Base-by-base conservation (phyloP, 2,888 invertebrate genomes). In the Halictus quadricinctus region DNA sequence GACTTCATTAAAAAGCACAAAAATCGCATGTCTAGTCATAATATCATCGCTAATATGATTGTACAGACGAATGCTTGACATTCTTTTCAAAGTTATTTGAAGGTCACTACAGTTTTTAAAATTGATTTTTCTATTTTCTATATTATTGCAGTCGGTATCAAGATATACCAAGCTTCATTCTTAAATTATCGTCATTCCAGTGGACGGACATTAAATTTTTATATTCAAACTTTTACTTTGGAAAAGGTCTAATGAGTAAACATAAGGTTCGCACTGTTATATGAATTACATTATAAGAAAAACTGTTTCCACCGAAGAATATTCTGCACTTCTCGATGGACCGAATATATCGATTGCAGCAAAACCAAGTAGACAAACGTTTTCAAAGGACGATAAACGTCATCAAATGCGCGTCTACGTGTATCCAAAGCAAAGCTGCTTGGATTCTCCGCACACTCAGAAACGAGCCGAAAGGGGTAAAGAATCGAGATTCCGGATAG, bases 401-500 rank as follows among this genome's bases (percentile, higher is more conserved):
- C 36, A 36, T 10, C 8, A 8, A 54, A 21, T 8, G 21, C 54
- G 54, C 8, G 2, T 0, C 0, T 0, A 58, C n/a, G n/a, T 3
- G 58, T 58, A 12, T 0, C 10, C n/a, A 10, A 58, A 12, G 10
- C n/a, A 10, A n/a, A 12, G 5, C 58, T n/a, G 54, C 10, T 5
- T n/a, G 1, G n/a, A 58, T 58, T 58, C 12, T n/a, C 4, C 12
- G 12, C 4, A 1, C n/a, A 12, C 58, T 12, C 1, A n/a, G 58
- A 58, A 12, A n/a, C 58, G 58, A n/a, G 12, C 58, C n/a, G 58
- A 58, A 58, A 36, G 12, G 41, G 36, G 21, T 36, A 12, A 5
- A 36, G 41, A 41, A 41, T 41, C 36, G 21, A 41, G 41, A 69
- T 69, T 69, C 48, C 69, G 69, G 78, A 76, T 75, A 50, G 81